Evolutionary conservation across 2,113 vertebrate species (phyloP).

Genomic region (Mastomys natalensis): DNA sequence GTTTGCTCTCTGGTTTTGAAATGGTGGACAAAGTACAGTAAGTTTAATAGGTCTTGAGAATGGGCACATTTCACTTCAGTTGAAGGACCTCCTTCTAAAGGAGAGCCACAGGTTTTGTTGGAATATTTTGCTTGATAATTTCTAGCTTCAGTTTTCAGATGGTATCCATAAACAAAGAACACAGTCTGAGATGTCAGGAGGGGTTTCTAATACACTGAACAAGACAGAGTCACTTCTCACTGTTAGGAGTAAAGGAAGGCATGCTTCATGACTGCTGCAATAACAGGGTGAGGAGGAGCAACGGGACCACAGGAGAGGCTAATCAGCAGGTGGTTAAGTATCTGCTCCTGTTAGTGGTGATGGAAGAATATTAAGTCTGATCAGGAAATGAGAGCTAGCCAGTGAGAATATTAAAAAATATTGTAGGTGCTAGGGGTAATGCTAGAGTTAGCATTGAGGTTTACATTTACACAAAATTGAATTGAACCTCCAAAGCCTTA

Average conservation of each 20-base stretch:
- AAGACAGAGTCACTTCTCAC: background rate
- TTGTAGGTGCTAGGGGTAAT: background rate
- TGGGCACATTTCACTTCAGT: background rate
- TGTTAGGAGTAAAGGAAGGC: background rate
- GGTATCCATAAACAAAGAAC: background rate
- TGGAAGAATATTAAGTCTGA: background rate
- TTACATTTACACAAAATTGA: too few species aligned
- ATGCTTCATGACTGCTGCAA: background rate
- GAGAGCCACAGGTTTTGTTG: background rate
- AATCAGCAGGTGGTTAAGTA: background rate
- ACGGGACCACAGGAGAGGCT: too few species aligned
- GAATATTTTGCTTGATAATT: background rate
- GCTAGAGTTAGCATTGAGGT: background rate
- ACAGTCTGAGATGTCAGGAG: background rate
- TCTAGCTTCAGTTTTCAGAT: background rate
- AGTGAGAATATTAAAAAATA: background rate
- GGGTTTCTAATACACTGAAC: background rate
- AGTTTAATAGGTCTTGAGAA: background rate
- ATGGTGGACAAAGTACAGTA: fast-evolving
- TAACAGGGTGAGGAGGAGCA: too few species aligned
- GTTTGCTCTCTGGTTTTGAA: background rate
- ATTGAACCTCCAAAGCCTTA: background rate
- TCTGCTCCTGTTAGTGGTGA: background rate
- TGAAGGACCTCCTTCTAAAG: background rate
- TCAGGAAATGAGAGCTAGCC: too few species aligned